Conservation (phyloP, 2,797 vertebrate species). For the Pyrocephalus nanus region DNA sequence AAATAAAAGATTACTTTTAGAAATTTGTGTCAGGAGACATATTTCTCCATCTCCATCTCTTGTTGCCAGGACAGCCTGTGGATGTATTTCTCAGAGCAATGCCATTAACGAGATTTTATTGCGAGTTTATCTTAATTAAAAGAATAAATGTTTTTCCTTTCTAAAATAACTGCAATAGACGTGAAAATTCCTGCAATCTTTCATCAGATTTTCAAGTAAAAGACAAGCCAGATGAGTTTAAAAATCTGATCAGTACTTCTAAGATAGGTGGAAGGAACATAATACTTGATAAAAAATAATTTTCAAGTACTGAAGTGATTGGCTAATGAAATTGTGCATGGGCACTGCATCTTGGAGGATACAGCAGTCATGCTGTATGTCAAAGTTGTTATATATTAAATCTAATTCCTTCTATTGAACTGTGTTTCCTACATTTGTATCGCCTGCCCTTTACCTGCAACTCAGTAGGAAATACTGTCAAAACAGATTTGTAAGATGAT, state of each 20-base stretch:
- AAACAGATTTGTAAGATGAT: neutral
- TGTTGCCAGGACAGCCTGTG: neutral
- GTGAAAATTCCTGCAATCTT: neutral
- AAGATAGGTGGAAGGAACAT: neutral
- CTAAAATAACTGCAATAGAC: neutral
- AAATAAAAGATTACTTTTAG: neutral
- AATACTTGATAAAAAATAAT: neutral
- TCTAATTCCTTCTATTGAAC: neutral
- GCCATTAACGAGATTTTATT: neutral
- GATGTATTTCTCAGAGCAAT: neutral
- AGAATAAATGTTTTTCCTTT: neutral
- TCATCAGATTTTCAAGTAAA: neutral
- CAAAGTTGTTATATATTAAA: neutral
- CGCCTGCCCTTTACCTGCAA: neutral
- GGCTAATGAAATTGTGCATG: neutral
- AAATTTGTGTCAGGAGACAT: neutral
- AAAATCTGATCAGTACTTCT: neutral
- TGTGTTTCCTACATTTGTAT: neutral
- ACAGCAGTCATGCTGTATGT: neutral
- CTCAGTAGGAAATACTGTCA: neutral
- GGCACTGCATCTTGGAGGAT: neutral
- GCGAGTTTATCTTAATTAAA: neutral
- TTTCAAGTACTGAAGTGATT: neutral
- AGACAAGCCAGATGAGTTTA: neutral
- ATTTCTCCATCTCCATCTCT: neutral